Evolutionary conservation across 1,140 invertebrate species (phyloP).

Genomic region (Dermatophagoides farinae): DNA sequence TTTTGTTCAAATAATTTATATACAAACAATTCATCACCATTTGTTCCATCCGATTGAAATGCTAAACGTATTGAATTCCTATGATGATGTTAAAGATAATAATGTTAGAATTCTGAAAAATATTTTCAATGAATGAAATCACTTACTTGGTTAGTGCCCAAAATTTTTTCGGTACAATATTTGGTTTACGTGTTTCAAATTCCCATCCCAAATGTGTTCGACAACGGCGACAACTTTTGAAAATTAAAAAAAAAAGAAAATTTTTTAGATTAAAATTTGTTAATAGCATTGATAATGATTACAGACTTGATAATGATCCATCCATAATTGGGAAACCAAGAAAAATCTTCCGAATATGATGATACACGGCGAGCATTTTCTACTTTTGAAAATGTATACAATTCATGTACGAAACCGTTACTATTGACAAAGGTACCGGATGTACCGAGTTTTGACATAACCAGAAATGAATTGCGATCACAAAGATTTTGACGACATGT

Average conservation of each 20-base stretch:
- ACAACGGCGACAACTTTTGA: slow-evolving; percentile 38
- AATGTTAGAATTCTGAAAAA: not conserved
- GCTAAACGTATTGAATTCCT: not conserved
- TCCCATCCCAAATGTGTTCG: slow-evolving; percentile 52
- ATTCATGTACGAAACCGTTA: slow-evolving; percentile 55
- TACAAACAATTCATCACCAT: not conserved
- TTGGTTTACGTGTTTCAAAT: slow-evolving; percentile 39
- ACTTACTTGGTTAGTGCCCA: slow-evolving; percentile 32
- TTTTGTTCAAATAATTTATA: not conserved
- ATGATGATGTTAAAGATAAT: not conserved
- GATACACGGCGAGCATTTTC: slow-evolving; percentile 31
- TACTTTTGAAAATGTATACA: slow-evolving; percentile 45
- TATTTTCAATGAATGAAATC: not conserved
- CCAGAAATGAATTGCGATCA: slow-evolving; percentile 46
- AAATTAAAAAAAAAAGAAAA: not conserved
- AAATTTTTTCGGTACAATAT: slow-evolving; percentile 42
- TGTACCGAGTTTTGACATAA: slow-evolving; percentile 57
- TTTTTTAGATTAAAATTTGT: not conserved
- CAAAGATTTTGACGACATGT: slow-evolving; percentile 40
- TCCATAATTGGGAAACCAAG: slow-evolving; percentile 70
- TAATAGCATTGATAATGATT: not conserved
- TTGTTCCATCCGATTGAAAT: not conserved
- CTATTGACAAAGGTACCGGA: slow-evolving; percentile 62
- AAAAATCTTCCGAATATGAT: slow-evolving; percentile 42
- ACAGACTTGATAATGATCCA: slow-evolving; percentile 44